Conservation (phyloP, 2,888 invertebrate species). For the Caenorhabditis sp. region DNA sequence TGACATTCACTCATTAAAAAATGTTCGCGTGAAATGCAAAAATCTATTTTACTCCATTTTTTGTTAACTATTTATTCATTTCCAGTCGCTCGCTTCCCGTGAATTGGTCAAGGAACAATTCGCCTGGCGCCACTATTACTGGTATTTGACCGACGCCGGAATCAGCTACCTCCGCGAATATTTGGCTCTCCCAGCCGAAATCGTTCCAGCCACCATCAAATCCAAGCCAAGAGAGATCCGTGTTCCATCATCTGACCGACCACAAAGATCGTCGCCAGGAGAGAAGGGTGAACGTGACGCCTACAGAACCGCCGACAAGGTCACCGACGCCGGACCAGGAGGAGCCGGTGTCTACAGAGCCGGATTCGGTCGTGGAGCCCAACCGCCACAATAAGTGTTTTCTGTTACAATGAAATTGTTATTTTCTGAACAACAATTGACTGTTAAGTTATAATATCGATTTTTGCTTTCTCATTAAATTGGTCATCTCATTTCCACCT, state of each 20-base stretch:
- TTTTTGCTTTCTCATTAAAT: not conserved
- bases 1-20: too few relatives aligned
- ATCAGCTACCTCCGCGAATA: constrained; percentile 93
- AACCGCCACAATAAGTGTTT: constrained; percentile 47
- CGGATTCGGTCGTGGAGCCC: constrained; percentile 70
- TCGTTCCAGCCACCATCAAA: constrained; percentile 96
- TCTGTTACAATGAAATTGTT: constrained; percentile 43
- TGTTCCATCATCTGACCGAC: constrained; percentile 64
- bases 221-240: constrained; percentile 77
- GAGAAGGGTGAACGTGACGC: constrained; percentile 63
- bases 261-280: constrained; percentile 47
- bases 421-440: constrained; percentile 2
- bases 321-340: constrained; percentile 95
- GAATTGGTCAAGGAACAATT: constrained; percentile 99
- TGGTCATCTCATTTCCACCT: not conserved
- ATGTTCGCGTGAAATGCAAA: too few relatives aligned
- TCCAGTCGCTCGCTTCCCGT: constrained; percentile 82
- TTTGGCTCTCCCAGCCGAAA: constrained; percentile 95
- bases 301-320: constrained; percentile 81
- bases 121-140: constrained; percentile 99
- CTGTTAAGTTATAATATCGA: not conserved
- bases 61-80: too few relatives aligned
- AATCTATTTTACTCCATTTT: too few relatives aligned
- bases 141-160: constrained; percentile 98
- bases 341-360: constrained; percentile 80